Percentiles rank a stretch among this genome's conserved stretches.
Conservation (phyloP, 2,888 invertebrate genomes). For the Elegia similella region DNA sequence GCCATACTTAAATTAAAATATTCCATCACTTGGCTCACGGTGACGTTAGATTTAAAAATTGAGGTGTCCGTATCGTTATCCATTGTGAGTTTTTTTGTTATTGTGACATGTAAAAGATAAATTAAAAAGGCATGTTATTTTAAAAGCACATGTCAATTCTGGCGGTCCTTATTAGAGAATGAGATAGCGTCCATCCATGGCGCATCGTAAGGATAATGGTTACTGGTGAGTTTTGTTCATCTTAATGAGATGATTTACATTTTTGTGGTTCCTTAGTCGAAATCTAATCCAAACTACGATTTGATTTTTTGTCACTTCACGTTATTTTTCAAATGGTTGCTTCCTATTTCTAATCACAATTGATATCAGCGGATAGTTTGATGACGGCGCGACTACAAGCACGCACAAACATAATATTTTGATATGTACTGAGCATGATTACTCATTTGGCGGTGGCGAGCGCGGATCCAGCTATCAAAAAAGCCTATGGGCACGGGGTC, state of each 20-base stretch:
- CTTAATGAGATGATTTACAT: slow-evolving; percentile 61
- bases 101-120: neutral
- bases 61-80: slow-evolving; percentile 28
- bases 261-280: slow-evolving; percentile 48
- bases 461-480: too few species aligned
- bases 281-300: slow-evolving; percentile 10
- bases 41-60: slow-evolving; percentile 37
- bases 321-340: slow-evolving; percentile 16
- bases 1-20: slow-evolving; percentile 47
- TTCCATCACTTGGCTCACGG: slow-evolving; percentile 44
- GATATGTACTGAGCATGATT: neutral
- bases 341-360: neutral
- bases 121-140: neutral
- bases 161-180: slow-evolving; percentile 48
- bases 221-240: slow-evolving; percentile 49
- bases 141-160: slow-evolving; percentile 49
- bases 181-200: slow-evolving; percentile 48
- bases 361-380: neutral
- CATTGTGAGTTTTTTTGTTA: slow-evolving; percentile 26
- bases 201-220: slow-evolving; percentile 47
- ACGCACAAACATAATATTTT: neutral
- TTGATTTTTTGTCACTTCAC: neutral
- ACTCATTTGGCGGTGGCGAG: neutral
- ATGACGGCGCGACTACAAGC: neutral
- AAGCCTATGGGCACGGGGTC: too few species aligned